phyloP scores from a whole-genome alignment of 2,888 invertebrate species.

The Drosophila anceps region DNA sequence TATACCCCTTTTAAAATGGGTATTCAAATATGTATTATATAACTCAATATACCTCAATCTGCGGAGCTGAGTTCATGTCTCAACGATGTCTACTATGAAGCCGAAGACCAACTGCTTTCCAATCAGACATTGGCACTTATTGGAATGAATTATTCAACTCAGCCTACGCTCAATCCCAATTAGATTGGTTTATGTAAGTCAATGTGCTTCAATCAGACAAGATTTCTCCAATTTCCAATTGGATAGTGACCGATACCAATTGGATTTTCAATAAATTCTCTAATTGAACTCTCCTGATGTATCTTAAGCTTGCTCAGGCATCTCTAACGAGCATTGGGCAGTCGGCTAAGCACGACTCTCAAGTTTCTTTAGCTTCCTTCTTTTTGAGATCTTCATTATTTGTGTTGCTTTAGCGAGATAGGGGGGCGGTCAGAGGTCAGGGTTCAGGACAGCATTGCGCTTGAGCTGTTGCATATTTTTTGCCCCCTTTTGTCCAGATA shows the following conservation, averaged over 20 bases:
- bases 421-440: background rate
- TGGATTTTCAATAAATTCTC: no score
- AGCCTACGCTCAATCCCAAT: no score
- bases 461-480: conserved; percentile 14
- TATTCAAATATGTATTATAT: background rate
- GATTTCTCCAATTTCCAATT: no score
- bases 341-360: background rate
- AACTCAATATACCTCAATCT: background rate
- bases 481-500: background rate
- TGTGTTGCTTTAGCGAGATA: conserved; percentile 49
- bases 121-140: background rate
- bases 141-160: no score
- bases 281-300: background rate
- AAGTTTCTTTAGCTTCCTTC: background rate
- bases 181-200: no score
- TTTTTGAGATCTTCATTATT: conserved; percentile 71
- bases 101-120: background rate
- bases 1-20: background rate
- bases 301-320: background rate
- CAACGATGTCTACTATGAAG: no score
- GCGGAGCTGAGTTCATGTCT: no score
- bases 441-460: conserved; percentile 4
- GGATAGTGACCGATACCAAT: no score
- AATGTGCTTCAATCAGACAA: no score
- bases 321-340: background rate